These are phyloP conservation scores for Sebastes minor DNA, from an alignment of 2,797 vertebrate species.

Conservation along the genomic window DNA sequence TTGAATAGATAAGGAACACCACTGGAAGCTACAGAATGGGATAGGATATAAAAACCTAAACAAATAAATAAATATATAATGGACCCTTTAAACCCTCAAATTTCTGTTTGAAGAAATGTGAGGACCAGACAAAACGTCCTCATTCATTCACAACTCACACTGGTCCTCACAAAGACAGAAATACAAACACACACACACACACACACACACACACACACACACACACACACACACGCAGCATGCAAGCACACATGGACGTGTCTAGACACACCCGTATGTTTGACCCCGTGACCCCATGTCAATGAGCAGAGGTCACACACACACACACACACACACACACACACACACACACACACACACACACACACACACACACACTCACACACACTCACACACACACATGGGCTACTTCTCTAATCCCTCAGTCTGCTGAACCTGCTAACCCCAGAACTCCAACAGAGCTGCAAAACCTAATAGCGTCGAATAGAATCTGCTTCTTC, in stretches of 20 bases:
- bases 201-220: neutral
- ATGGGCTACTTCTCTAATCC: conserved; percentile 1
- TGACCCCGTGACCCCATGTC: conserved; percentile 24
- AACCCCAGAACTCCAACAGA: neutral
- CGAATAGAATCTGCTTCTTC: neutral
- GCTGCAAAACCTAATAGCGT: neutral
- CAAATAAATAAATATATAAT: neutral
- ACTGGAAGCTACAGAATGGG: too few relatives aligned
- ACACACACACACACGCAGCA: neutral
- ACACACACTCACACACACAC: neutral
- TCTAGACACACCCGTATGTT: conserved; percentile 28
- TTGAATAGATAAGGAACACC: too few relatives aligned
- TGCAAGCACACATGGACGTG: neutral
- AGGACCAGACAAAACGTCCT: neutral
- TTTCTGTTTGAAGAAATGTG: neutral
- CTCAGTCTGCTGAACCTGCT: conserved; percentile 30
- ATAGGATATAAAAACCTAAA: neutral
- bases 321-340: neutral
- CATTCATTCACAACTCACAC: neutral
- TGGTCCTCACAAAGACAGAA: neutral
- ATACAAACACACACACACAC: neutral
- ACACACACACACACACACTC: neutral
- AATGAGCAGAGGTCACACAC: neutral
- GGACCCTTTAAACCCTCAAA: neutral
- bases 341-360: conserved; percentile 6